These are phyloP conservation scores for Silurus lanzhouensis DNA, from an alignment of 2,797 vertebrate genomes.

Conservation along the genomic window DNA sequence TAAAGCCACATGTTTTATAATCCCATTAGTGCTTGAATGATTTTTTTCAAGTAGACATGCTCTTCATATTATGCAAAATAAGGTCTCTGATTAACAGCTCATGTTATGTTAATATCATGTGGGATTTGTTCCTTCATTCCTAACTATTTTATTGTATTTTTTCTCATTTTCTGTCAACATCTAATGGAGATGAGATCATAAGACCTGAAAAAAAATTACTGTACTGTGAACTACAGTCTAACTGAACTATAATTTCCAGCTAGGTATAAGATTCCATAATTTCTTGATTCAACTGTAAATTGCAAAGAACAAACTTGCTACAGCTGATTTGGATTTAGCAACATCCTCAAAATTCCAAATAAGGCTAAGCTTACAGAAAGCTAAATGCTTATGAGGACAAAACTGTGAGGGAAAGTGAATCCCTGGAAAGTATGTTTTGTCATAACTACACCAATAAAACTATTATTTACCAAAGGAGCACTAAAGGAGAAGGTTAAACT, in stretches of 20 bases:
- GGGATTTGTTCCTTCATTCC: not conserved
- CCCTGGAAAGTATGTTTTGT: not conserved
- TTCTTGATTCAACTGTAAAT: not conserved
- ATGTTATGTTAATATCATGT: slow-evolving; percentile 14
- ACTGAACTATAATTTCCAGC: not conserved
- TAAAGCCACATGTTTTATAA: slow-evolving; percentile 24
- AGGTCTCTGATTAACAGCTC: slow-evolving; percentile 10
- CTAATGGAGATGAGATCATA: not conserved
- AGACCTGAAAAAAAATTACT: not conserved
- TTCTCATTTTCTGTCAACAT: not conserved
- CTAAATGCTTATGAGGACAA: not conserved
- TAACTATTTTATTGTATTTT: not conserved
- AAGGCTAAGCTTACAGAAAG: not conserved
- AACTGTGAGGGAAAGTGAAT: not conserved
- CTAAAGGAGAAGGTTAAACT: not conserved
- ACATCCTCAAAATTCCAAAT: not conserved
- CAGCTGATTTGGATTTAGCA: not conserved
- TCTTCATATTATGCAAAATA: not conserved
- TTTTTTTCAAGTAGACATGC: not conserved
- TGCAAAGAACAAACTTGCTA: not conserved
- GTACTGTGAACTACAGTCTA: too few species aligned
- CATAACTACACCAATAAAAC: not conserved
- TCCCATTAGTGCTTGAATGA: not conserved
- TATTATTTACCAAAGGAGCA: not conserved
- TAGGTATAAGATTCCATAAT: not conserved